Base-by-base conservation (phyloP, 1,140 invertebrate genomes). In the Caenorhabditis elegans region DNA sequence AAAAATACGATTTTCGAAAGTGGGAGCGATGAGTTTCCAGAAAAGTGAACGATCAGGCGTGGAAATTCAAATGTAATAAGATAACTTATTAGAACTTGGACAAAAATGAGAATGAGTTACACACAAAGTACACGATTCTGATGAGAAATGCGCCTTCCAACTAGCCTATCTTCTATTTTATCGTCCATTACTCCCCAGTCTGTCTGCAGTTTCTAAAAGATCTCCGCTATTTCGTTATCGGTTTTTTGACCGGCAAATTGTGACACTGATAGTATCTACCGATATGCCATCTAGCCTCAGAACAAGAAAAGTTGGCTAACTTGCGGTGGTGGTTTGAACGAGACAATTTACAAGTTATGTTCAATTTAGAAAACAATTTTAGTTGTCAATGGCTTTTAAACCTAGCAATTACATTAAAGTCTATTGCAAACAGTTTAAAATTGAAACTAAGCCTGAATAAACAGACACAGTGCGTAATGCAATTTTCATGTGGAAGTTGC, bases 371-470 rank as follows among this genome's bases (percentile, higher is more conserved):
- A n/a, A n/a, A n/a, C n/a, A n/a, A n/a, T n/a, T n/a, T n/a, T n/a
- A n/a, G n/a, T n/a, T n/a, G n/a, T n/a, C n/a, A n/a, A n/a, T n/a
- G n/a, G n/a, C n/a, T 43, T 5, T 43, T 5, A 43, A 8, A 43
- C 39, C 39, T 5, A 8, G 39, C 39, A 43, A 5, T 5, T 43
- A 43, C 39, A 15, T 43, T 43, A 70, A 70, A 39, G 22, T 39
- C 1, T 22, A 39, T 43, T 5, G 60, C 60, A 70, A 39, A 39
- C 11, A 70, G 26, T 34, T 70, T n/a, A 11, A 11, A 43, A 22
- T 70, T 43, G 60, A 70, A 70, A 70, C 34, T 22, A 39, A 70
- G 60, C n/a, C 60, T 70, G 60, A 70, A 70, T 34, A 70, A 70
- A 70, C n/a, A 60, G 3, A 0, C 5, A 53, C 28, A 31, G 53